Percentiles rank a stretch among this genome's conserved stretches.
Evolutionary conservation across 2,113 vertebrate species (phyloP).

Genomic region (Psephotus haematonotus): DNA sequence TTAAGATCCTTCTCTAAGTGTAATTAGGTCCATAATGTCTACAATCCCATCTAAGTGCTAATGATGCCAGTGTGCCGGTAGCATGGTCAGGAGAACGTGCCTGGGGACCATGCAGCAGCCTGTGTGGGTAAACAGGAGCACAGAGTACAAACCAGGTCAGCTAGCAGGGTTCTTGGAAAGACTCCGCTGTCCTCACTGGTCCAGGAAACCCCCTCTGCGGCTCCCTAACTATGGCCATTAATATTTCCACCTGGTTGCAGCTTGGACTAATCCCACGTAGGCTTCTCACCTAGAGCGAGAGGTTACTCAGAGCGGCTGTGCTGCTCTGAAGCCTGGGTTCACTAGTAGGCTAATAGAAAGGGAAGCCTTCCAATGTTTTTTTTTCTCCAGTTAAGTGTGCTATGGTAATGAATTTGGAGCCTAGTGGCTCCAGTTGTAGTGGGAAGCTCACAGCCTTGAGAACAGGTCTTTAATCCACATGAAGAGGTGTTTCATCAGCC

Average conservation of each 20-base stretch:
- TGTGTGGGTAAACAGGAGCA: background rate
- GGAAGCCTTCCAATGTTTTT: constrained; percentile 11
- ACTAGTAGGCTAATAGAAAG: background rate
- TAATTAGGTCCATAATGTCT: background rate
- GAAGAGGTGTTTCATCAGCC: constrained; percentile 49
- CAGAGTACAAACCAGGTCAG: background rate
- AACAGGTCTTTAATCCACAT: constrained; percentile 47
- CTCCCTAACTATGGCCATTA: background rate
- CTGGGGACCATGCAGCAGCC: background rate
- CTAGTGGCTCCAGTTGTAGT: constrained; percentile 10
- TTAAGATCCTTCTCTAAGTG: background rate
- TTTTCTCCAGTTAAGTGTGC: background rate
- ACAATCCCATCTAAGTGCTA: background rate
- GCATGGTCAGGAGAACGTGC: background rate
- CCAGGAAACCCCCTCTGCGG: background rate
- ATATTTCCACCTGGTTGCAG: background rate
- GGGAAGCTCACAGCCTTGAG: background rate
- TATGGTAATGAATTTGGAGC: constrained; percentile 41
- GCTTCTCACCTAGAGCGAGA: constrained; percentile 25
- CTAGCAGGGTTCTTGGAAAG: background rate
- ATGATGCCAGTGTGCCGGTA: background rate
- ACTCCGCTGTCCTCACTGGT: background rate
- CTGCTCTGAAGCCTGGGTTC: constrained; percentile 7
- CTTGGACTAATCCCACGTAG: background rate
- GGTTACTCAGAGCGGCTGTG: background rate